Base-by-base conservation (phyloP, 2,113 vertebrate genomes). In the Tiliqua scincoides region DNA sequence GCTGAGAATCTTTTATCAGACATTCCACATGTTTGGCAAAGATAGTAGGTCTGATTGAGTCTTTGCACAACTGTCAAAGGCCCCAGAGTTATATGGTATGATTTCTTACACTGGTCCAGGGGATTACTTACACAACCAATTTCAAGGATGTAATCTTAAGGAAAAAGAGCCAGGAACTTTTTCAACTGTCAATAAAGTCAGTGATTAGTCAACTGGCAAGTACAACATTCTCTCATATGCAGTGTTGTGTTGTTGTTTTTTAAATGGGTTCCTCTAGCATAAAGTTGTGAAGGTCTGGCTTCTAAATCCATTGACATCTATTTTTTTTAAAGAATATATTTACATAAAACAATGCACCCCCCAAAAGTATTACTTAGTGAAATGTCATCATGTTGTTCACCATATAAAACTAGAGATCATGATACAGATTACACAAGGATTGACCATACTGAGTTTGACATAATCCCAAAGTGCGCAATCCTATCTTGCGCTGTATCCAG, bases 271-370 rank as follows among this genome's bases (percentile, higher is more conserved):
- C 67, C 85, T 87, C 57, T 88, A 77, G 70, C 25, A 68, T 57
- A 91, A 91, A 93, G 78, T 75, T 93, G 79, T 92, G 91, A 92
- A 61, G 52, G 89, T 93, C 83, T 88, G 86, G 32, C 43, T 78
- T 92, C 76, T 72, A 89, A 35, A 21, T 85, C 80, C 70, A 70
- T 73, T 92, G 83, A 90, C 89, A 35, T 11, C 37, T 88, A 25
- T 82, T 80, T 63, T 25, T 32, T 84, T 68, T 37, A 65, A 83
- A 89, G 86, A 37, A 1, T 10, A 0, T 83, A 8, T 35, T 89
- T 71, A n/a, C n/a, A 15, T 79, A 15, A 87, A 91, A 88, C 40
- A 89, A 61, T 61, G 21, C 12, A 12, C 67, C 59, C 75, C 85
- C 52, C 6, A 35, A 10, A 63, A 79, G 89, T 2, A 21, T 17